Percentiles rank a stretch among this genome's conserved stretches.
These are phyloP conservation scores for Aphis craccivora DNA, from an alignment of 1,140 invertebrate species.

Conservation along the genomic window DNA sequence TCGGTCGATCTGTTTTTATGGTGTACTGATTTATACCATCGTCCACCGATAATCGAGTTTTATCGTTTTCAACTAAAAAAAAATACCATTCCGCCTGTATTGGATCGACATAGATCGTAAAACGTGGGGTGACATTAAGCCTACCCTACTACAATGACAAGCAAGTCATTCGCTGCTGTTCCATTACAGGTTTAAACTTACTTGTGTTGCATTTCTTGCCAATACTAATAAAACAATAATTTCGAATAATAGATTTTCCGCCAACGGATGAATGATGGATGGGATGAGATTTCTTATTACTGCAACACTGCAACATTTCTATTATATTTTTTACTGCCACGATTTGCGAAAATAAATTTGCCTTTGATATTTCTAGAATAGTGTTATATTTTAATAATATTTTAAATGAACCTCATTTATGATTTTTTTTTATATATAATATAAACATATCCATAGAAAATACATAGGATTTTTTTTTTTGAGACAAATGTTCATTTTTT, in stretches of 20 bases:
- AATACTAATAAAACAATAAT: background rate
- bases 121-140: background rate
- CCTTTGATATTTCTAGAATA: background rate
- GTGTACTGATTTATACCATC: background rate
- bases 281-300: background rate
- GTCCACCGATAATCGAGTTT: background rate
- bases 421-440: too few species aligned
- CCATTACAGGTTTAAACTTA: background rate
- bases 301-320: background rate
- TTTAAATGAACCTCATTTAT: background rate
- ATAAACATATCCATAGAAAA: background rate
- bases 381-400: background rate
- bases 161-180: background rate
- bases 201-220: background rate
- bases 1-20: background rate
- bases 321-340: background rate
- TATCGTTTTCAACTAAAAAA: slow-evolving; percentile 11
- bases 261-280: background rate
- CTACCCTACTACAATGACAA: background rate
- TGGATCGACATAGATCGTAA: background rate
- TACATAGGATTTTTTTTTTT: background rate
- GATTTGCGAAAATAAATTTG: background rate
- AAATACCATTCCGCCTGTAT: background rate
- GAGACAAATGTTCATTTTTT: background rate
- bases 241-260: background rate